Percentiles rank a stretch among this genome's conserved stretches.
phyloP scores from a whole-genome alignment of 2,113 vertebrate genomes.

The zebrafish (Danio rerio) region GRCz12tu NC_133196.1:24444501-24445000 shows the following conservation, averaged over 20 bases:
- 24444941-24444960: too few relatives aligned
- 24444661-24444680: constrained; percentile 82
- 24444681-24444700: constrained; percentile 63
- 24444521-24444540: constrained; percentile 82
- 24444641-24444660: constrained; percentile 87
- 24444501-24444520: constrained; percentile 84
- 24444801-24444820: constrained; percentile 37
- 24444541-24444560: constrained; percentile 77
- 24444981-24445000: too few relatives aligned
- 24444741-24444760: constrained; percentile 70
- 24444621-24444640: constrained; percentile 88
- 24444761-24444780: constrained; percentile 79
- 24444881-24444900: background rate
- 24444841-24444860: background rate
- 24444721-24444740: constrained; percentile 71
- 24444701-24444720: constrained; percentile 67
- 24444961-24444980: too few relatives aligned
- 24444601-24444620: constrained; percentile 89
- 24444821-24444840: background rate
- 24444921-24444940: too few relatives aligned
- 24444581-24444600: constrained; percentile 83
- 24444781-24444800: constrained; percentile 80
- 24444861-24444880: background rate
- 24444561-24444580: constrained; percentile 83
- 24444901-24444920: background rate